Conservation (phyloP, 1,140 invertebrate species). For the Elymnias hypermnestra region DNA sequence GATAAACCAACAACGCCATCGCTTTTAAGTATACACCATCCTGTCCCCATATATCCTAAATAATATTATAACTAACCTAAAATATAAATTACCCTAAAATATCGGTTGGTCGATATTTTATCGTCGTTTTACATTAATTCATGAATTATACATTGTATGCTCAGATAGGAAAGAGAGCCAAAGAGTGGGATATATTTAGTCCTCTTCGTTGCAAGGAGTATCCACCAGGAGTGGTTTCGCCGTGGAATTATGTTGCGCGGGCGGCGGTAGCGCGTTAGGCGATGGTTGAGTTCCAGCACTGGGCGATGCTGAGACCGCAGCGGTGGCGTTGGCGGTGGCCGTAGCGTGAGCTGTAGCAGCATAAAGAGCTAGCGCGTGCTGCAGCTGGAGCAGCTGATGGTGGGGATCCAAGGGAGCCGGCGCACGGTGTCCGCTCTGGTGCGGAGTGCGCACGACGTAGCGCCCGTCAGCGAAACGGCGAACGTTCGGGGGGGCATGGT, state of each 20-base stretch:
- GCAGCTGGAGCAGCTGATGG: conserved; percentile 62
- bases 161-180: conserved; percentile 16
- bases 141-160: conserved; percentile 18
- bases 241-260: conserved; percentile 38
- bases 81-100: conserved; percentile 60
- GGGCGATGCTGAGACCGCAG: conserved; percentile 32
- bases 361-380: conserved; percentile 63
- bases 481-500: conserved; percentile 67
- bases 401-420: conserved; percentile 62
- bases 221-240: conserved; percentile 61
- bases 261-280: conserved; percentile 41
- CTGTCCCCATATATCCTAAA: conserved; percentile 59
- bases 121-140: conserved; percentile 14
- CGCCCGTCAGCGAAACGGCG: conserved; percentile 66
- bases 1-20: conserved; percentile 64
- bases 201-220: conserved; percentile 63
- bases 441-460: conserved; percentile 67
- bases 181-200: conserved; percentile 30
- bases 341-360: conserved; percentile 60
- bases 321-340: conserved; percentile 41
- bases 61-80: conserved; percentile 47
- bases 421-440: conserved; percentile 64
- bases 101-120: conserved; percentile 41
- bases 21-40: conserved; percentile 53
- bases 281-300: conserved; percentile 39